phyloP scores from a whole-genome alignment of 1,140 invertebrate genomes.

The Rhopalosiphum padi region DNA sequence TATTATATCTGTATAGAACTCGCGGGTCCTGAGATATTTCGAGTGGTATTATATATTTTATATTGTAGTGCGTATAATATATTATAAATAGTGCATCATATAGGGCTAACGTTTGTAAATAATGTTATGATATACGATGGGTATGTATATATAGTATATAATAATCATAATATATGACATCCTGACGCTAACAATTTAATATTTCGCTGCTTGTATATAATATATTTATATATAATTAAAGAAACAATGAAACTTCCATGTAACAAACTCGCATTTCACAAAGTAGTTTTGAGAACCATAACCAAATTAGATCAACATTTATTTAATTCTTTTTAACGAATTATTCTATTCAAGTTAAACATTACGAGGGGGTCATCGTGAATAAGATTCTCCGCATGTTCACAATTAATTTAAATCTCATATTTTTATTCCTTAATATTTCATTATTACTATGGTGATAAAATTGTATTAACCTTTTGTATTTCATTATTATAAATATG shows the following conservation, averaged over 20 bases:
- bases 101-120: neutral
- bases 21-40: neutral
- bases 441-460: neutral
- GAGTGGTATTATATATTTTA: neutral
- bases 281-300: neutral
- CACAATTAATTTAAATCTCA: conserved; percentile 1
- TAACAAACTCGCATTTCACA: neutral
- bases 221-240: neutral
- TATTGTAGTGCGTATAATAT: neutral
- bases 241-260: neutral
- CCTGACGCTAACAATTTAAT: neutral
- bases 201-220: neutral
- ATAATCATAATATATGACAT: neutral
- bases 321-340: neutral
- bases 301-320: neutral
- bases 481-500: neutral
- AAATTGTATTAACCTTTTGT: neutral
- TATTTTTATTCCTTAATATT: neutral
- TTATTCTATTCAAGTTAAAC: neutral
- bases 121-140: conserved; percentile 2
- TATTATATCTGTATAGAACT: neutral
- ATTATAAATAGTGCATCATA: conserved; percentile 9
- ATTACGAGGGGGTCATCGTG: neutral
- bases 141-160: neutral
- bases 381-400: neutral